Evolutionary conservation across 2,888 invertebrate genomes (phyloP).

Genomic region (Trichopoda pennipes): DNA sequence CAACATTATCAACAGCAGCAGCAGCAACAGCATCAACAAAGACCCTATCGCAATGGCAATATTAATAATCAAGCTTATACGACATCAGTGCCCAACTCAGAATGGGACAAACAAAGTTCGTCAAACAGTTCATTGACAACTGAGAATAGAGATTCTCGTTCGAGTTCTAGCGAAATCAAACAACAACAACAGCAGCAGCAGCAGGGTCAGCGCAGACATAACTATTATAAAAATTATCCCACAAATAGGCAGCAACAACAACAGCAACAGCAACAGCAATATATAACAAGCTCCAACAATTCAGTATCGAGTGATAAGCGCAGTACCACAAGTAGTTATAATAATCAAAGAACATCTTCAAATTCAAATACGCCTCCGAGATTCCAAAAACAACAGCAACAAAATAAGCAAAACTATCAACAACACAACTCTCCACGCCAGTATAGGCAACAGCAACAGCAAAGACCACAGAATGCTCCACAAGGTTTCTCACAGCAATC

Average conservation of each 20-base stretch:
- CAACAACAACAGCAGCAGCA: conserved; percentile 65
- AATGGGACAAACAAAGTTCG: conserved; percentile 79
- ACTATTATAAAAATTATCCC: conserved; percentile 62
- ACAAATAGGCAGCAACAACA: conserved; percentile 69
- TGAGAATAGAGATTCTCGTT: conserved; percentile 75
- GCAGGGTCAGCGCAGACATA: conserved; percentile 64
- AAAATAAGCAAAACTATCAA: conserved; percentile 61
- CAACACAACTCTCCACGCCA: conserved; percentile 43
- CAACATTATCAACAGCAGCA: conserved; percentile 39
- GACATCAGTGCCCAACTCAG: conserved; percentile 60
- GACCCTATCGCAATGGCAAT: conserved; percentile 41
- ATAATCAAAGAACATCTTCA: conserved; percentile 69
- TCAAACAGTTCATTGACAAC: conserved; percentile 74
- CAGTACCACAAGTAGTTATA: conserved; percentile 71
- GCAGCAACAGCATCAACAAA: conserved; percentile 14
- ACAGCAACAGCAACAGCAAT: conserved; percentile 68
- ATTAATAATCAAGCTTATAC: conserved; percentile 45
- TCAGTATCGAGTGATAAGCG: conserved; percentile 71
- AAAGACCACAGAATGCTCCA: conserved; percentile 77
- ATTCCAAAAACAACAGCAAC: conserved; percentile 75
- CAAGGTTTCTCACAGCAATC: conserved; percentile 76
- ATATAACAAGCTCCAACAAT: conserved; percentile 68
- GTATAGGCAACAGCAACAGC: conserved; percentile 69
- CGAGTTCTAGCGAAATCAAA: conserved; percentile 73
- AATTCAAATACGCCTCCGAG: conserved; percentile 74